Evolutionary conservation across 2,113 vertebrate genomes (phyloP), one percentile per base, ranked within the genome.

Genomic region (Equus przewalskii): DNA sequence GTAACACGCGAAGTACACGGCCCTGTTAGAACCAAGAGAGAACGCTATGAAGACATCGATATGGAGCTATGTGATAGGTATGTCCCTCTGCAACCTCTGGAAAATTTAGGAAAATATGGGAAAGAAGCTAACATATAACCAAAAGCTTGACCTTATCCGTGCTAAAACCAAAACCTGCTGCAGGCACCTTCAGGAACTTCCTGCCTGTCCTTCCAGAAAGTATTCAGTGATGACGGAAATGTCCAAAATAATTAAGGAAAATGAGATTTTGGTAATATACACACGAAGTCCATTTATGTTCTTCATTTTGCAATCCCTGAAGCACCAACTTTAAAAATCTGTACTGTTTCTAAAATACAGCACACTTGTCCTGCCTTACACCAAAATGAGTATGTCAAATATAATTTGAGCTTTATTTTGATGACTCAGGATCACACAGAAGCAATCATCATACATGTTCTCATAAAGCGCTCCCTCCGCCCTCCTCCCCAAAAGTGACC

Each of bases 1-100:
- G 98, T 99, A 99, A 56, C 99, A 99, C 3, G 99, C 99, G 98
- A 99, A 99, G 98, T 99, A 99, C 96, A 99, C 99, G 60, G 99
- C 99, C 98, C 99, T 99, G 99, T 76, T 16, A 81, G 75, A 89
- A 96, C 85, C 95, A 79, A 94, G 60, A 89, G 22, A 91, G 79
- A 46, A 64, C 0, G 2, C 26, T 11, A 78, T 97, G 4, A 95
- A 30, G 85, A 84, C 51, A 22, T 0, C 12, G 6, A 41, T 0
- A 30, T 0, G 19, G 16, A 16, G 18, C 72, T 9, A 12, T 0
- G 18, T 36, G 10, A 8, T 24, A 22, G 0, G 1, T 0, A 3
- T 0, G 0, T 33, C 60, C 64, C 72, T 91, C 60, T 1, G 1
- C 16, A 54, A 51, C 56, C 81, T 16, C 46, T 30, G 36, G 46